A percentile compares a stretch with the other conserved stretches of the same genome.
phyloP scores from a whole-genome alignment of 2,888 invertebrate genomes.

The Pristionchus fissidentatus region DNA sequence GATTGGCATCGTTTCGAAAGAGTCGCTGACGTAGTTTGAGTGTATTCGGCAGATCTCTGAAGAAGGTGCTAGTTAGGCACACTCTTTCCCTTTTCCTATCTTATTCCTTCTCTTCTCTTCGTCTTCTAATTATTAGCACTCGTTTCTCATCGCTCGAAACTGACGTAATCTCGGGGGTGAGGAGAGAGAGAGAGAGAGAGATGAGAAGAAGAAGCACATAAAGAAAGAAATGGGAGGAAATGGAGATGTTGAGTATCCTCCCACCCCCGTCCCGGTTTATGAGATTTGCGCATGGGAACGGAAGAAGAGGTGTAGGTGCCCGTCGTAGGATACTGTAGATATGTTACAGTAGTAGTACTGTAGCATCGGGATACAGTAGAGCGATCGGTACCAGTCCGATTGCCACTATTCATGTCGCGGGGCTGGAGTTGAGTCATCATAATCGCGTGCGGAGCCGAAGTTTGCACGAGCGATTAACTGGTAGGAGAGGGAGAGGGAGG shows the following conservation, averaged over 20 bases:
- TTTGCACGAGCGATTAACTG: constrained; percentile 40
- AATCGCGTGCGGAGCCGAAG: constrained; percentile 22
- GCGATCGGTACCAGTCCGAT: no score
- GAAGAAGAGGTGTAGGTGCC: neutral
- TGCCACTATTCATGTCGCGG: no score
- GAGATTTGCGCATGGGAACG: constrained; percentile 11
- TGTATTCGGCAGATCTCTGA: no score
- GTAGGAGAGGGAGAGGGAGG: neutral
- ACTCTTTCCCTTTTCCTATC: no score
- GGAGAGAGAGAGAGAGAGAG: constrained; percentile 17
- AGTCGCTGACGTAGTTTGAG: no score
- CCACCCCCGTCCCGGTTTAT: no score
- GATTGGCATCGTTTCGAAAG: no score
- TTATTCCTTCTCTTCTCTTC: neutral
- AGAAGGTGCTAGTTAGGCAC: no score
- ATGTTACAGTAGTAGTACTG: no score
- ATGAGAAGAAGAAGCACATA: constrained; percentile 11
- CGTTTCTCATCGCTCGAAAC: neutral
- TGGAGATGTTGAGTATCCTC: neutral
- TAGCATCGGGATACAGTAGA: neutral
- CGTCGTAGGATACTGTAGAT: no score
- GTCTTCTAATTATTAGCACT: no score
- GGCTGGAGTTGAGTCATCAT: constrained; percentile 19
- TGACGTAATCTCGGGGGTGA: constrained; percentile 37
- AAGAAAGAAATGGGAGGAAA: neutral